Conservation (phyloP, 2,797 vertebrate species). For the Adrianichthys oophorus region DNA sequence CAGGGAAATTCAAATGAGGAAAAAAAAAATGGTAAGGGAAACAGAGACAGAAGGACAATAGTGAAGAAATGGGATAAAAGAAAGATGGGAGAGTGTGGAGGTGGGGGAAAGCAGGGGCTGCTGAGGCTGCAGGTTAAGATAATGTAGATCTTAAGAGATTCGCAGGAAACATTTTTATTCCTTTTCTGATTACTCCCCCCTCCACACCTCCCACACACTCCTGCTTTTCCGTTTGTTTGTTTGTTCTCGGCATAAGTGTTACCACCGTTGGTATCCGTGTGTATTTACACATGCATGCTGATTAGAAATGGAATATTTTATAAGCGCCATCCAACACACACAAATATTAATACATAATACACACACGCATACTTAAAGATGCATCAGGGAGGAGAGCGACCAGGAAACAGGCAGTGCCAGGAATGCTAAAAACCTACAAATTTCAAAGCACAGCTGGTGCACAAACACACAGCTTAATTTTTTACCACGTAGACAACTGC, state of each 20-base stretch:
- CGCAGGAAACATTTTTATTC: slow-evolving; percentile 86
- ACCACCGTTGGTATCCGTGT: slow-evolving; percentile 56
- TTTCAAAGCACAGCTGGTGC: slow-evolving; percentile 52
- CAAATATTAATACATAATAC: slow-evolving; percentile 57
- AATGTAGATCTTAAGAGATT: slow-evolving; percentile 84
- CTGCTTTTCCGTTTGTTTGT: slow-evolving; percentile 78
- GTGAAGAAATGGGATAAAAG: slow-evolving; percentile 79
- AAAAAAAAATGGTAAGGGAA: slow-evolving; percentile 65
- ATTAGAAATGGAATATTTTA: slow-evolving; percentile 74
- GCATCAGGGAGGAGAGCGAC: slow-evolving; percentile 49
- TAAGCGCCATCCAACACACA: slow-evolving; percentile 45
- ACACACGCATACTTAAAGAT: slow-evolving; percentile 65
- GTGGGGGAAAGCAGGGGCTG: slow-evolving; percentile 57
- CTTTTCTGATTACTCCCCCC: slow-evolving; percentile 82
- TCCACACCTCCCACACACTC: slow-evolving; percentile 58
- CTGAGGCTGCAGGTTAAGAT: slow-evolving; percentile 84
- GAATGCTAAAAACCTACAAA: slow-evolving; percentile 65
- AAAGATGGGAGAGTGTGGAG: slow-evolving; percentile 67
- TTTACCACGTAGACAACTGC: slow-evolving; percentile 9
- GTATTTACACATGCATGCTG: slow-evolving; percentile 74
- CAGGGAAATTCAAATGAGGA: slow-evolving; percentile 91
- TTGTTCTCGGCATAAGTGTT: slow-evolving; percentile 77
- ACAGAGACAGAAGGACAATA: slow-evolving; percentile 72
- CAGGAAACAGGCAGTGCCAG: slow-evolving; percentile 33
- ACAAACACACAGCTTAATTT: slow-evolving; percentile 26